Evolutionary conservation across 2,888 invertebrate genomes (phyloP), one percentile per base, ranked within the genome.

Genomic region (Agonopterix heracliana): DNA sequence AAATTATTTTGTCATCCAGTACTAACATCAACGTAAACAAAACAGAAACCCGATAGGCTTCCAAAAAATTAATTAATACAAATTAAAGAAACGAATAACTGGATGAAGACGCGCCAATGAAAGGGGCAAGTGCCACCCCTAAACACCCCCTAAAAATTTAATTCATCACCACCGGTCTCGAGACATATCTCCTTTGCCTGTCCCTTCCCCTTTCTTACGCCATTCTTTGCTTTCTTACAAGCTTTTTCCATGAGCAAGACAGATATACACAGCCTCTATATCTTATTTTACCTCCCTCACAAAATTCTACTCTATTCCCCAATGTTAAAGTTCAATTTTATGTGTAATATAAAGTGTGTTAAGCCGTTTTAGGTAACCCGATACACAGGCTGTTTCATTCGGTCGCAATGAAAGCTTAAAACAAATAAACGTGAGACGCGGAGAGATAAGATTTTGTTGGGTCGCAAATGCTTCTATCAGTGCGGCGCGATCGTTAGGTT

Each of bases 181-280:
- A 83, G 86, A 87, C 86, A 85, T 82, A 83, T 87, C 86, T 81
- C 79, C 82, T 76, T 26, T 67, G 61, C 65, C 64, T 74, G 81
- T 81, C 81, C 82, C 82, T 78, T 79, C 80, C 84, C 86, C 79
- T 81, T 84, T 84, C 78, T 84, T 84, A 78, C 75, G 69, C 83
- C 79, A 82, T 88, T 87, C 87, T 88, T 86, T 85, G 79, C 84
- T 84, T 87, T 86, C 87, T 87, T 86, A 80, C 78, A 79, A 81
- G 81, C 81, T 86, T 87, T 86, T 87, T 85, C 81, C 72, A 69
- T 76, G 74, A 78, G 72, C 70, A 75, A 71, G 74, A 76, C 69
- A 53, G 66, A 54, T 62, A 65, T 61, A 71, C 12, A 41, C 11
- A 41, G 43, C 65, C 64, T 73, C 69, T 75, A 73, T 74, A 74